A percentile compares a stretch with the other conserved stretches of the same genome.
phyloP scores from a whole-genome alignment of 1,140 invertebrate genomes.

The Trachymyrmex septentrionalis region DNA sequence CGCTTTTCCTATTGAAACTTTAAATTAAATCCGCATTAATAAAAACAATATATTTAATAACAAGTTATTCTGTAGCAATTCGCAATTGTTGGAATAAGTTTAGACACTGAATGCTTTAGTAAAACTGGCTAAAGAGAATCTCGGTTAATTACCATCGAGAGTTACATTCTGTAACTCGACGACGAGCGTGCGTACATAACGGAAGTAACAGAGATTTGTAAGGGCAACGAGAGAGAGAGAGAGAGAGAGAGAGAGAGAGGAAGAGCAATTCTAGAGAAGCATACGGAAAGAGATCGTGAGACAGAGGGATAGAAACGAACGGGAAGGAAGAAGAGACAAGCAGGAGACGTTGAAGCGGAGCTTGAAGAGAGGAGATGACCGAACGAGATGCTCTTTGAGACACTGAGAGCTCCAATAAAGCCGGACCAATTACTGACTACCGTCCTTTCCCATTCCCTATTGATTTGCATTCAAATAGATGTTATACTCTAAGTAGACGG shows the following conservation, averaged over 20 bases:
- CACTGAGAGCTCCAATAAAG: constrained; percentile 87
- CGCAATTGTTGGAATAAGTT: constrained; percentile 1
- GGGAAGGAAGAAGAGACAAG: constrained; percentile 65
- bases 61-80: constrained; percentile 1
- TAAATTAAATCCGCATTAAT: constrained; percentile 1
- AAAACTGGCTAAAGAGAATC: constrained; percentile 39
- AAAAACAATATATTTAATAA: neutral
- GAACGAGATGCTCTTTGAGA: constrained; percentile 87
- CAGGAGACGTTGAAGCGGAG: constrained; percentile 70
- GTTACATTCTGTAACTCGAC: constrained; percentile 63
- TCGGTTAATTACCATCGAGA: constrained; percentile 72
- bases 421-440: constrained; percentile 86
- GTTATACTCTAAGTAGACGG: constrained; percentile 87
- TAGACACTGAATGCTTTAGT: neutral
- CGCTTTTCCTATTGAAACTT: neutral
- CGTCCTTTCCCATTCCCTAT: constrained; percentile 86
- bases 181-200: constrained; percentile 31
- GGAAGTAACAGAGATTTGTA: constrained; percentile 60
- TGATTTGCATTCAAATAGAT: constrained; percentile 87
- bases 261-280: constrained; percentile 56
- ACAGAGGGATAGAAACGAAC: constrained; percentile 49
- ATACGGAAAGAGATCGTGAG: constrained; percentile 56
- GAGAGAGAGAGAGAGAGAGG: constrained; percentile 71
- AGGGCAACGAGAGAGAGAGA: constrained; percentile 64
- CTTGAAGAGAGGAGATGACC: constrained; percentile 85